Base-by-base conservation (phyloP, 1,140 invertebrate genomes). In the Nylanderia fulva region DNA sequence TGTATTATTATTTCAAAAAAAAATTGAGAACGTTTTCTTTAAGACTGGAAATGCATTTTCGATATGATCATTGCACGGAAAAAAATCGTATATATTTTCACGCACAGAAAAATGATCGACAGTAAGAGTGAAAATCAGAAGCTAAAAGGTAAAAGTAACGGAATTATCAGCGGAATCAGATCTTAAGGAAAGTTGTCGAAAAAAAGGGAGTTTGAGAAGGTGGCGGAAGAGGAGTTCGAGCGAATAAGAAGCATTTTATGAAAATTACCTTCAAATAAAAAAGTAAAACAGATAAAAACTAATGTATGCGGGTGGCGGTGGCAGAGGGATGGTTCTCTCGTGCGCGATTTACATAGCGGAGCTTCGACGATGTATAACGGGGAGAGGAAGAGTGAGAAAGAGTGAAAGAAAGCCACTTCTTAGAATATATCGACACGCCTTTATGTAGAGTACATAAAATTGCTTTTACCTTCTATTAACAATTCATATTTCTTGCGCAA, bases 391-490 rank as follows among this genome's bases (percentile, higher is more conserved):
- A 42, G 42, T 13, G 11, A 45, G 45, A 15, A 15, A 48, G 45
- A 45, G 13, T n/a, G n/a, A 45, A 4, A 45, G 15, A 48, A 42
- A 64, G 61, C 75, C 85, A 84, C 90, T 87, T 85, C 91, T 91
- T 90, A 92, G 92, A 91, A 93, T 93, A 93, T 92, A 94, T 94
- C 90, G 92, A 90, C 88, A 89, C 86, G 88, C 83, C 90, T 90
- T 93, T 94, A 93, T 93, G 91, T 93, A 92, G 92, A 93, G 91
- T 93, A 94, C 94, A 94, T 94, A 94, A 94, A 94, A 94, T 94
- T 94, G 92, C 94, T 94, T 94, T 94, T 94, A 94, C 90, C 94
- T 91, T 93, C 91, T 94, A 94, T 94, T 94, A 94, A 94, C 93
- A 94, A 94, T 94, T 94, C 94, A 94, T 94, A 94, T 94, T 94